Conservation (phyloP, 2,797 vertebrate genomes). For the Sciurus carolinensis region DNA sequence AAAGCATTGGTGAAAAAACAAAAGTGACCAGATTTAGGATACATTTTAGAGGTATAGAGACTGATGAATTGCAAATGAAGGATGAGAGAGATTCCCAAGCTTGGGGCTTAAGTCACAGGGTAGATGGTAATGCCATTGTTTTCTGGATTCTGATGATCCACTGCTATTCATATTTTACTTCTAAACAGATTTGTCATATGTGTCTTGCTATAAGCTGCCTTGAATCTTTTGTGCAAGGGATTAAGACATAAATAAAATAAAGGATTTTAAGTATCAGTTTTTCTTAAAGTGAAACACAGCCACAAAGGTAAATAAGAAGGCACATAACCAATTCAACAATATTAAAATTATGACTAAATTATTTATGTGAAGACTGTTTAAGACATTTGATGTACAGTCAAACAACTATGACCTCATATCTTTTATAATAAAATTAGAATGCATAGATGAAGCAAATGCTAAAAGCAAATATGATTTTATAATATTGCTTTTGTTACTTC, state of each 20-base stretch:
- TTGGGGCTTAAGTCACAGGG: background rate
- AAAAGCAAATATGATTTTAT: slow-evolving; percentile 33
- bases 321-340: background rate
- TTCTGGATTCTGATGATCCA: background rate
- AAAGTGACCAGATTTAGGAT: background rate
- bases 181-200: background rate
- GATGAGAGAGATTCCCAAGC: background rate
- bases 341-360: slow-evolving; percentile 26
- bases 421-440: slow-evolving; percentile 50
- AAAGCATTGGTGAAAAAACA: background rate
- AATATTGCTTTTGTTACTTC: slow-evolving; percentile 4
- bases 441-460: background rate
- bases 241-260: slow-evolving; percentile 5
- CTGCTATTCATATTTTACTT: background rate
- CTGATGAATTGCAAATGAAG: background rate
- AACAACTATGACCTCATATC: background rate
- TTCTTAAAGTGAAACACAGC: slow-evolving; percentile 53
- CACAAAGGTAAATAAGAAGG: slow-evolving; percentile 11
- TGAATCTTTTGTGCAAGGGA: slow-evolving; percentile 10
- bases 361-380: slow-evolving; percentile 11
- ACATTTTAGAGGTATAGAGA: background rate
- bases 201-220: background rate
- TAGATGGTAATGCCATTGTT: background rate
- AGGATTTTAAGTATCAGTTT: slow-evolving; percentile 39
- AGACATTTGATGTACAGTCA: background rate